Percentiles rank a stretch among this genome's conserved stretches.
These are phyloP conservation scores for Pegoplata infirma DNA, from an alignment of 2,888 invertebrate genomes.

Conservation along the genomic window DNA sequence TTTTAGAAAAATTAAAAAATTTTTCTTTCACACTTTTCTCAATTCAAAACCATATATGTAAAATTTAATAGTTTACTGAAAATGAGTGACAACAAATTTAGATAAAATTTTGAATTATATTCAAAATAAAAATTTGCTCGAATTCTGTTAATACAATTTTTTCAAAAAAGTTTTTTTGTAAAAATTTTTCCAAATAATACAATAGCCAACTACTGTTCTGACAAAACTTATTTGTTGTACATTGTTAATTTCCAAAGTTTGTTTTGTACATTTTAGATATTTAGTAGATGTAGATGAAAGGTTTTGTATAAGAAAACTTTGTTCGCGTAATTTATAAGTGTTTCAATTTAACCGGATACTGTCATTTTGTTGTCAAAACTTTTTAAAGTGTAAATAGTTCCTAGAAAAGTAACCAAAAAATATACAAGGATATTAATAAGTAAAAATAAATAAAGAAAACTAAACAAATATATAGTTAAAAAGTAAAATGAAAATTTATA, in stretches of 20 bases:
- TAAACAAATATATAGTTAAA: background rate
- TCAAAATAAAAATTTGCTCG: too few relatives aligned
- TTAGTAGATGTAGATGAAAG: slow-evolving; percentile 6
- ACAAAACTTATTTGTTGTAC: background rate
- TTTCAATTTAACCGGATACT: slow-evolving; percentile 46
- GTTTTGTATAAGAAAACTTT: slow-evolving; percentile 17
- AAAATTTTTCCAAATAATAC: too few relatives aligned
- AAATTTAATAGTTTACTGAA: too few relatives aligned
- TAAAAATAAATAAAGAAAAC: background rate
- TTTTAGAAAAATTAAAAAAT: too few relatives aligned
- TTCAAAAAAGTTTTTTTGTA: too few relatives aligned
- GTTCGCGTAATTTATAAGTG: slow-evolving; percentile 38
- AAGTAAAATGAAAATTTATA: too few relatives aligned
- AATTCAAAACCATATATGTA: too few relatives aligned
- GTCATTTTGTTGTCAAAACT: slow-evolving; percentile 53
- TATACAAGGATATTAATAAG: background rate
- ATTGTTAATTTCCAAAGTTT: slow-evolving; percentile 25
- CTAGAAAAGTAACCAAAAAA: slow-evolving; percentile 12
- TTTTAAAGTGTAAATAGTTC: slow-evolving; percentile 6
- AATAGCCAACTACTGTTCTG: too few relatives aligned
- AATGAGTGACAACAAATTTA: too few relatives aligned
- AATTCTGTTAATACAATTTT: too few relatives aligned
- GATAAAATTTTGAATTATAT: too few relatives aligned
- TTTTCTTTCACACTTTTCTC: too few relatives aligned
- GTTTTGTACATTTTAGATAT: background rate